phyloP scores from a whole-genome alignment of 2,797 vertebrate species.

The Yasuhikotakia modesta region DNA sequence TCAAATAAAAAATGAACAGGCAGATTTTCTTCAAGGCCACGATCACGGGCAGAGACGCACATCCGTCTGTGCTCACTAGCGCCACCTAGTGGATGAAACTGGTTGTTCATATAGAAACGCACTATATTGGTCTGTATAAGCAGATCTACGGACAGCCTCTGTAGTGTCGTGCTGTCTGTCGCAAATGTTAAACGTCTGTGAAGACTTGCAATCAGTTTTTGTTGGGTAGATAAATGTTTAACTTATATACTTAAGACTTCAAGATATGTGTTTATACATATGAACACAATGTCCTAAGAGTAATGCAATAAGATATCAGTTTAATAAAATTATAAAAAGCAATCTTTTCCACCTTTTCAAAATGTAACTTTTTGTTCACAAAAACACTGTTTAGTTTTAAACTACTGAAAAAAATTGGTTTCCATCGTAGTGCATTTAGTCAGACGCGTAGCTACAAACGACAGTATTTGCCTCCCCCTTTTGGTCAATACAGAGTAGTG shows the following conservation, averaged over 20 bases:
- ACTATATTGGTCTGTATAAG: too few relatives aligned
- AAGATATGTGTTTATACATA: neutral
- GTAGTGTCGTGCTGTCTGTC: too few relatives aligned
- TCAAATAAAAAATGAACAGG: neutral
- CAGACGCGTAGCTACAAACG: neutral
- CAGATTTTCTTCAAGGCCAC: neutral
- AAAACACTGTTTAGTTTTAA: slow-evolving; percentile 2
- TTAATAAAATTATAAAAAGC: neutral
- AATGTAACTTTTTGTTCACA: neutral
- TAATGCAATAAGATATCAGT: too few relatives aligned
- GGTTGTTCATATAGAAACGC: neutral
- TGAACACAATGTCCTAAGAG: neutral
- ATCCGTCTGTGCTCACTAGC: neutral
- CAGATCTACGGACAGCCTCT: too few relatives aligned
- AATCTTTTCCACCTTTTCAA: neutral
- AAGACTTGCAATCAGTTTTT: neutral
- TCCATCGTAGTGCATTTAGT: neutral
- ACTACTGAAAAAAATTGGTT: neutral
- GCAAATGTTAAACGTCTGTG: neutral
- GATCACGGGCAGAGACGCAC: neutral
- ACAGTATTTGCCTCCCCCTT: slow-evolving; percentile 15
- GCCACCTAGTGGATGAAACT: slow-evolving; percentile 11
- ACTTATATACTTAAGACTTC: neutral
- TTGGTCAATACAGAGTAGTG: neutral
- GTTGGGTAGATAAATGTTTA: too few relatives aligned